Conservation (phyloP, 1,140 invertebrate genomes). For the Cherax destructor region DNA sequence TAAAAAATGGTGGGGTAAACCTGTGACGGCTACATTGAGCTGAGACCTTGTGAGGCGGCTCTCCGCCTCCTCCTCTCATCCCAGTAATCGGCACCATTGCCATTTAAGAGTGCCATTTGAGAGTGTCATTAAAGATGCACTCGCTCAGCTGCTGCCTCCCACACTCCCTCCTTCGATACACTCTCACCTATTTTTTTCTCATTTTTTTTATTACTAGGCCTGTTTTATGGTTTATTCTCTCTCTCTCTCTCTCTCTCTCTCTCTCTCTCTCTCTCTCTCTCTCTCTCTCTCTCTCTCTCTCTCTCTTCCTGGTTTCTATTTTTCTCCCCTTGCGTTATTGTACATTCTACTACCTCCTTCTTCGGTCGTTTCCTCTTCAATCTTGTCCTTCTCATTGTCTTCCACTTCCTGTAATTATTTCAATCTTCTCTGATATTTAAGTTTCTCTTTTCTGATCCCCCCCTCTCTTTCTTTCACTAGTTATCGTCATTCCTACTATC, state of each 20-base stretch:
- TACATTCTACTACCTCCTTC: not conserved
- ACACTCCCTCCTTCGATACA: not conserved
- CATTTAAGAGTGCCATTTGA: too few species aligned
- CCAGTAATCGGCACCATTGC: too few species aligned
- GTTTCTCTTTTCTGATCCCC: not conserved
- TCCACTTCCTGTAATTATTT: too few species aligned
- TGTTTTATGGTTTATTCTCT: not conserved
- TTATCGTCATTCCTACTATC: not conserved
- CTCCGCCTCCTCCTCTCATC: too few species aligned
- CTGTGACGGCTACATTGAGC: too few species aligned
- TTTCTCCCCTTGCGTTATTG: not conserved
- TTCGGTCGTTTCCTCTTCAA: not conserved
- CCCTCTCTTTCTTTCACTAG: not conserved
- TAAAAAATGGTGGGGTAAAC: too few species aligned
- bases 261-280: constrained; percentile 9
- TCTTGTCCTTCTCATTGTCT: too few species aligned
- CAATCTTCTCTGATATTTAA: not conserved
- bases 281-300: constrained; percentile 9
- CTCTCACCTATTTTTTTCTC: too few species aligned
- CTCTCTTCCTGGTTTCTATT: too few species aligned
- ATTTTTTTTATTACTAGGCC: not conserved
- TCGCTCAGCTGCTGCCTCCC: not conserved
- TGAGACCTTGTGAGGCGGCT: too few species aligned
- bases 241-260: constrained; percentile 9
- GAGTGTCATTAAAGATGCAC: too few species aligned